Conservation (phyloP, 2,888 invertebrate genomes). For the Pandemis heparana region DNA sequence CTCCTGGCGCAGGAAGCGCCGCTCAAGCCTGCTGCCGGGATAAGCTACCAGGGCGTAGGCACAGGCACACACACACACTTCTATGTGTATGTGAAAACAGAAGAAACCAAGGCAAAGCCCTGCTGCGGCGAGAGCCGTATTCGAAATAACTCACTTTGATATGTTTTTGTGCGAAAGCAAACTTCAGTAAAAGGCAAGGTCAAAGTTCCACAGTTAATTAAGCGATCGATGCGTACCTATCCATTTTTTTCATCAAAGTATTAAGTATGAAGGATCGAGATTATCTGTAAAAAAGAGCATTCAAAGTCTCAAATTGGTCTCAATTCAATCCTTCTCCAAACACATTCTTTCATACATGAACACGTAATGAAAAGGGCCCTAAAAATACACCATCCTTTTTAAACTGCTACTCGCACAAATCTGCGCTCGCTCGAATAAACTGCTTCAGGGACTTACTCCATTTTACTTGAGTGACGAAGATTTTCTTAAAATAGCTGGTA, state of each 20-base stretch:
- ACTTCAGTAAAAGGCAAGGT: too few species aligned
- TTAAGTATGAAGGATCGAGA: too few species aligned
- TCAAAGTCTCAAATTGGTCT: too few species aligned
- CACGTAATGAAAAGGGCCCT: conserved; percentile 28
- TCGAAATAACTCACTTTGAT: too few species aligned
- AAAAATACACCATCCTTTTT: conserved; percentile 26
- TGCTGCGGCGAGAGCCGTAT: too few species aligned
- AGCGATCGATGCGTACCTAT: too few species aligned
- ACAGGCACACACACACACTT: not conserved
- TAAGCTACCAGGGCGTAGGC: not conserved
- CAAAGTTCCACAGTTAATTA: too few species aligned
- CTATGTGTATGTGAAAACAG: not conserved
- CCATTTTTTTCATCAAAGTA: too few species aligned
- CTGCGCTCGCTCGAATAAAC: conserved; percentile 37
- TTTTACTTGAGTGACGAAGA: conserved; percentile 18
- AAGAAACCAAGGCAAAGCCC: too few species aligned
- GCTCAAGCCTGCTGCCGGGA: not conserved
- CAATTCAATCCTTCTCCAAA: conserved; percentile 19
- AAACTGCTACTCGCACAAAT: conserved; percentile 32
- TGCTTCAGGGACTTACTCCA: conserved; percentile 20
- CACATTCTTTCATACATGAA: conserved; percentile 26
- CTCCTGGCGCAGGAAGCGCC: conserved; percentile 17
- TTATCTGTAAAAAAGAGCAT: too few species aligned
- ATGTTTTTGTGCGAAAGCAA: too few species aligned
- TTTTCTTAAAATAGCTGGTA: conserved; percentile 23